Evolutionary conservation across 2,113 vertebrate species (phyloP).

Genomic region (Chionis minor): DNA sequence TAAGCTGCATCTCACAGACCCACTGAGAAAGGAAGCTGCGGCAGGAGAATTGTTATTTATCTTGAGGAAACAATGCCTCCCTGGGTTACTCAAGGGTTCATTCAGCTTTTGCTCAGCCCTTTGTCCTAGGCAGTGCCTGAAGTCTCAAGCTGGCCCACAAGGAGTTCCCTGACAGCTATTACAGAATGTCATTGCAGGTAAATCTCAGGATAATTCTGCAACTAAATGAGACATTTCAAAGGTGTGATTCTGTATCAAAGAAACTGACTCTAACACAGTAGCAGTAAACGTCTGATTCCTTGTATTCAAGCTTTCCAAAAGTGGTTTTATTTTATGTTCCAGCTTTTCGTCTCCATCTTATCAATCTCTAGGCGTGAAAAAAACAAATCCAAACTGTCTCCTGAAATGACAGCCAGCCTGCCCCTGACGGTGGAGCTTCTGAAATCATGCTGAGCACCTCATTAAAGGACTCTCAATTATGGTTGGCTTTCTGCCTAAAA

Average conservation of each 20-base stretch:
- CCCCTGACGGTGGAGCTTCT: neutral
- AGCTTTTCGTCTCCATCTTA: neutral
- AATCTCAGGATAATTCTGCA: neutral
- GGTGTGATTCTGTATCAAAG: neutral
- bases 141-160: too few relatives aligned
- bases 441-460: slow-evolving; percentile 22
- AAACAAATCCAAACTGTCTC: neutral
- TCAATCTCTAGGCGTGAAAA: neutral
- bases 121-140: neutral
- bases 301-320: neutral
- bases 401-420: neutral
- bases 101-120: neutral
- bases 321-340: neutral
- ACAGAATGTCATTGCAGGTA: rapidly evolving
- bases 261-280: neutral
- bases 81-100: neutral
- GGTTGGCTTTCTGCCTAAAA: neutral
- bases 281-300: neutral
- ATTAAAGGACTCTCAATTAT: slow-evolving; percentile 41
- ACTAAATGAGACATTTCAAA: neutral
- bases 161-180: neutral
- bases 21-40: neutral
- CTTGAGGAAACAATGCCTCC: neutral
- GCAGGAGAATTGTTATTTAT: neutral
- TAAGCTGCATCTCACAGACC: neutral